Evolutionary conservation across 2,113 vertebrate species (phyloP), one percentile per base, ranked within the genome.

Genomic region (Coptodon bakossiorum): DNA sequence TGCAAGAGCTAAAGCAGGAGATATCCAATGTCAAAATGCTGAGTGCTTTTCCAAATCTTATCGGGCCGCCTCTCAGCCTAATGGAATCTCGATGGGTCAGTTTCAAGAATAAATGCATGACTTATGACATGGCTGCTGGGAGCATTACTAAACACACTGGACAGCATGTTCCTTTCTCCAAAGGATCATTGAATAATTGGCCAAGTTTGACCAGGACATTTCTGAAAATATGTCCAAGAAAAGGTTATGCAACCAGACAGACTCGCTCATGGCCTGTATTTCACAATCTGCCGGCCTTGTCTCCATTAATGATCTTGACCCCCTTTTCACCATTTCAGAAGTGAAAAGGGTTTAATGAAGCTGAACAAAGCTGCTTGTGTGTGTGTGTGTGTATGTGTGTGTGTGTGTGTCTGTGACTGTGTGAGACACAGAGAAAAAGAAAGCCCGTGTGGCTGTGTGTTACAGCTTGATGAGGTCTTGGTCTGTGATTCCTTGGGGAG

Each of bases 381-480:
- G 84, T 29, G 13, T 54, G 10, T 54, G 4, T 82, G 83, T 45
- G 43, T 73, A 56, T 48, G 14, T 83, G 56, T 45, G 50, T 76
- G 68, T 29, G 27, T 84, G 38, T 27, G 45, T 27, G 90, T 91
- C 9, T 45, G 85, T 88, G 92, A 93, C 90, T 93, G 93, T 93
- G 95, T 92, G 71, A 78, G 71, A 76, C 3, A 73, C 22, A 59
- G 61, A 90, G 68, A 79, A 85, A 86, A 52, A 86, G 81, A 88
- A 84, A 88, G 85, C 73, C 88, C 80, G 38, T 45, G 85, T 87
- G 92, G 93, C 91, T 93, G 93, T 93, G 91, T 93, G 95, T 93
- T 94, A 86, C 88, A 82, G 90, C 95, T 91, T 96, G 94, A 96
- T 96, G 95, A 96, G 93, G 95, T 94, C 94, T 91, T 94, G 95